These are phyloP conservation scores for Piezodorus guildinii DNA, from an alignment of 1,140 invertebrate genomes.

Conservation along the genomic window DNA sequence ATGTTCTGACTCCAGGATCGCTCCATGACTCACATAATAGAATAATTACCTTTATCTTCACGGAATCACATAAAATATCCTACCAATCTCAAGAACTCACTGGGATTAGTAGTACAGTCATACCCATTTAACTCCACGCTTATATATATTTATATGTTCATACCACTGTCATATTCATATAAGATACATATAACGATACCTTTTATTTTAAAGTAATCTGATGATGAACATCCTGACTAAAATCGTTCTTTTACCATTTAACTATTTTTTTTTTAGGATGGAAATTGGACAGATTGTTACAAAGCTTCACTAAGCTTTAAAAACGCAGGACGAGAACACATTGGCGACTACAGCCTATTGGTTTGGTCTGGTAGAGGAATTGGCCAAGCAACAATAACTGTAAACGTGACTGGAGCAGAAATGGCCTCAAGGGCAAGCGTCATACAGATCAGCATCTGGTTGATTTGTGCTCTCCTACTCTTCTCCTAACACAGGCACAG, in stretches of 20 bases:
- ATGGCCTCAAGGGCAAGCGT: not conserved
- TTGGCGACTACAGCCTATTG: slow-evolving; percentile 26
- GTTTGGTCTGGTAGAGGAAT: slow-evolving; percentile 27
- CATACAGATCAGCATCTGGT: not conserved
- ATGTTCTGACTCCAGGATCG: no score
- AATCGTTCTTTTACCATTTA: not conserved
- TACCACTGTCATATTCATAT: no score
- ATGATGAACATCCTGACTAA: no score
- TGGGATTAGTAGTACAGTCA: no score
- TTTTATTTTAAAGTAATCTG: no score
- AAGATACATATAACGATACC: no score
- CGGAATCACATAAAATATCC: no score
- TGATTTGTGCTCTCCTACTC: not conserved
- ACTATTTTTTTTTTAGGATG: slow-evolving; percentile 25
- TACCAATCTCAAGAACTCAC: no score
- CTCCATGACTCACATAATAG: no score
- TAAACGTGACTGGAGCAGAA: slow-evolving; percentile 24
- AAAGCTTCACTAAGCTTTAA: slow-evolving; percentile 21
- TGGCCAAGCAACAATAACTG: slow-evolving; percentile 24
- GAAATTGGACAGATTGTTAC: slow-evolving; percentile 26
- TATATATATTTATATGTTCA: no score
- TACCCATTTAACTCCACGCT: no score
- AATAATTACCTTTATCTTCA: no score
- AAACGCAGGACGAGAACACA: slow-evolving; percentile 17
- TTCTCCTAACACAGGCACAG: not conserved